A percentile compares a stretch with the other conserved stretches of the same genome.
Evolutionary conservation across 2,888 invertebrate species (phyloP).

Genomic region (Linyphia triangularis): DNA sequence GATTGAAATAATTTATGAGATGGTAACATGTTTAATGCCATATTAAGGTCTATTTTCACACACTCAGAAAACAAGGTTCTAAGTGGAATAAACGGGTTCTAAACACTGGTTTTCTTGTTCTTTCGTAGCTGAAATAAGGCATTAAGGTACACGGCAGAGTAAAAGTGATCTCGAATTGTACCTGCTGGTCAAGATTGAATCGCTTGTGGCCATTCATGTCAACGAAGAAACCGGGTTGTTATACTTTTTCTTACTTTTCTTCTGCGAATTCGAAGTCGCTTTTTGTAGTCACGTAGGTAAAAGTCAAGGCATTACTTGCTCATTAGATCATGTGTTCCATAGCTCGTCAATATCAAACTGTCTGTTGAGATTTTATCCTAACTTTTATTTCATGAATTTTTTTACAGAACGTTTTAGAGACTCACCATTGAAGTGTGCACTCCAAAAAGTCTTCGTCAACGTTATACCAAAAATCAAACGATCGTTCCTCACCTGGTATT

Average conservation of each 20-base stretch:
- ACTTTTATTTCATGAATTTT: no score
- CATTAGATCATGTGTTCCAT: no score
- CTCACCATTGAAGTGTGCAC: no score
- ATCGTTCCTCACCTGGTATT: no score
- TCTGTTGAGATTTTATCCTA: no score
- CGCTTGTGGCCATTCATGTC: conserved; percentile 14
- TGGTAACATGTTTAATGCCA: not conserved
- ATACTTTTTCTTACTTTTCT: no score
- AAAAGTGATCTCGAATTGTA: not conserved
- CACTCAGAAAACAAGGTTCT: not conserved
- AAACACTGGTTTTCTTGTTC: not conserved
- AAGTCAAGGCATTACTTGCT: no score
- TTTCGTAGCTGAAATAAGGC: not conserved
- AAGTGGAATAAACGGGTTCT: not conserved
- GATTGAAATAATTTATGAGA: not conserved
- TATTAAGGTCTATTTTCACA: not conserved
- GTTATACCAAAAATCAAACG: no score
- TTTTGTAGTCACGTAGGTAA: not conserved
- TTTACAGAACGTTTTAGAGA: no score
- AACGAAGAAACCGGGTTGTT: not conserved
- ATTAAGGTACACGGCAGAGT: not conserved
- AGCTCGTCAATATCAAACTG: no score
- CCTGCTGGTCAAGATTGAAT: not conserved
- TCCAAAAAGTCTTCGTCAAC: no score
- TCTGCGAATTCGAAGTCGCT: not conserved